A percentile compares a stretch with the other conserved stretches of the same genome.
Conservation (phyloP, 2,888 invertebrate species). For the Acleris cristana region DNA sequence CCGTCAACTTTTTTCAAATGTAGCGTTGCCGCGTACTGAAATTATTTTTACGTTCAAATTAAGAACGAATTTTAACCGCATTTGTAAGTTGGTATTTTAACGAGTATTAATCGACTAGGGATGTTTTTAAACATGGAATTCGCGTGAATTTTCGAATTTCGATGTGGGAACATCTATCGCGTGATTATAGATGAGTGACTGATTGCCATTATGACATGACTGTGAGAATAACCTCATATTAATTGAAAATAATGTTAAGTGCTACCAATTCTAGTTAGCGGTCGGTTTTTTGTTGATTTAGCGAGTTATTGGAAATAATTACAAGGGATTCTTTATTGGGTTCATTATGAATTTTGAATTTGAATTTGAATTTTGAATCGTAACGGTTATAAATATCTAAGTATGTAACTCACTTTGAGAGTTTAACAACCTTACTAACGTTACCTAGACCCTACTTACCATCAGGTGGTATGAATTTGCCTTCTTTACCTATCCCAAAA, state of each 20-base stretch:
- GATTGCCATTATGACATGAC: conserved; percentile 27
- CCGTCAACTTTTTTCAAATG: too few relatives aligned
- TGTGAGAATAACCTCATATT: conserved; percentile 26
- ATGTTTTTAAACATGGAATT: conserved; percentile 19
- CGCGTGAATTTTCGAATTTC: conserved; percentile 25
- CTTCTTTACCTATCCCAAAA: not conserved
- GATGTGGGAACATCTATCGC: conserved; percentile 32
- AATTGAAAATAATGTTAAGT: conserved; percentile 2
- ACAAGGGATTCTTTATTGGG: too few relatives aligned
- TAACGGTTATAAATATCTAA: too few relatives aligned
- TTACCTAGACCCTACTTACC: too few relatives aligned
- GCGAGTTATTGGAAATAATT: too few relatives aligned
- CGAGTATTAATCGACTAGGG: conserved; percentile 23
- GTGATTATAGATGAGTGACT: conserved; percentile 29
- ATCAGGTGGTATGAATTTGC: too few relatives aligned
- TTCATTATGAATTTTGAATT: too few relatives aligned
- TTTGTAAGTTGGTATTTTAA: conserved; percentile 22
- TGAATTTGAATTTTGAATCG: too few relatives aligned
- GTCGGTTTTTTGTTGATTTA: too few relatives aligned
- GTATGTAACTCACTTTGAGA: too few relatives aligned
- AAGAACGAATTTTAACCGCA: conserved; percentile 1
- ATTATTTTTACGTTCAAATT: not conserved
- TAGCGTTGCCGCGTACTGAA: not conserved
- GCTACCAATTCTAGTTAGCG: too few relatives aligned
- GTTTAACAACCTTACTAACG: too few relatives aligned